Conservation (phyloP, 1,140 invertebrate species). For the Sesamia nonagrioides region DNA sequence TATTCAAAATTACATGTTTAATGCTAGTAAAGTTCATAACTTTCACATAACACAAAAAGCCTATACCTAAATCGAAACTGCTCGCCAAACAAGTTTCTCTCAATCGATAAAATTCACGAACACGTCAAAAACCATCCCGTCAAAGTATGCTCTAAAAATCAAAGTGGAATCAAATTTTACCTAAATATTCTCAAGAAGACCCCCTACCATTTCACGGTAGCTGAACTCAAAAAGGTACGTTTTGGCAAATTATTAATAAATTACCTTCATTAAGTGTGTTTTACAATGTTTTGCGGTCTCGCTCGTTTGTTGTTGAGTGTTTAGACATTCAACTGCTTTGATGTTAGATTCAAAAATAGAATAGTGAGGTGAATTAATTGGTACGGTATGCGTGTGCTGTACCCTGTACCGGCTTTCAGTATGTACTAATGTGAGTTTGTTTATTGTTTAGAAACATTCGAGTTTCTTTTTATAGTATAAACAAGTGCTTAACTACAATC, state of each 20-base stretch:
- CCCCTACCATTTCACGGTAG: conserved; percentile 4
- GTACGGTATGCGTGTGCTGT: conserved; percentile 3
- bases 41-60: too few species aligned
- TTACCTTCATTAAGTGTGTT: conserved; percentile 72
- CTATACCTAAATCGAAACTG: too few species aligned
- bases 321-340: conserved; percentile 61
- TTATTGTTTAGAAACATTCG: background rate
- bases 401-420: background rate
- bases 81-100: too few species aligned
- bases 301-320: conserved; percentile 65
- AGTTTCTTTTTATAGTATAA: too few species aligned
- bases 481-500: too few species aligned
- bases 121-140: conserved; percentile 3
- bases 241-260: conserved; percentile 74
- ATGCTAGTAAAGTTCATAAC: too few species aligned
- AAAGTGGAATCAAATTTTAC: background rate
- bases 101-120: background rate
- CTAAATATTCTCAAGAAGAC: conserved; percentile 3
- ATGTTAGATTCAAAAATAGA: conserved; percentile 51
- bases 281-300: conserved; percentile 70
- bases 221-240: conserved; percentile 52
- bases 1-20: too few species aligned
- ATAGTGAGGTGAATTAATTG: conserved; percentile 45
- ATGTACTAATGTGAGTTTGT: background rate
- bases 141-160: conserved; percentile 14